phyloP scores from a whole-genome alignment of 1,140 invertebrate genomes.

The Acromyrmex heyeri region DNA sequence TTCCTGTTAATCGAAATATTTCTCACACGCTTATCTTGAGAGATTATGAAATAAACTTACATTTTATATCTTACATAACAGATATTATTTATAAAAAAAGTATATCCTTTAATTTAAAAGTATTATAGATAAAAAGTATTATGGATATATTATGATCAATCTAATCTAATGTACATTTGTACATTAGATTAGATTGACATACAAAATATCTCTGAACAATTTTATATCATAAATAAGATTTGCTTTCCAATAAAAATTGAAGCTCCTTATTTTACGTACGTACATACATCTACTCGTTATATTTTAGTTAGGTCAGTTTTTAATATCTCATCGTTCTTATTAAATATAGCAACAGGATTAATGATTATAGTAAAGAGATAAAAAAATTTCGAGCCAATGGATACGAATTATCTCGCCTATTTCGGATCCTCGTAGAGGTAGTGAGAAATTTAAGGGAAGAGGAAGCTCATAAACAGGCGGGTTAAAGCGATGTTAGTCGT shows the following conservation, averaged over 20 bases:
- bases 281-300: not conserved
- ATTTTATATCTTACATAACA: not conserved
- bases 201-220: not conserved
- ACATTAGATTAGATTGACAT: too few relatives aligned
- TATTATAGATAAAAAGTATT: not conserved
- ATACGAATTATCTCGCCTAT: not conserved
- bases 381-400: constrained; percentile 5
- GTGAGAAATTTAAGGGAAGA: constrained; percentile 12
- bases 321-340: not conserved
- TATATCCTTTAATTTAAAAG: not conserved
- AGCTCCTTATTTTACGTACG: not conserved
- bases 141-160: not conserved
- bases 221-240: not conserved
- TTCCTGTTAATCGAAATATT: not conserved
- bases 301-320: not conserved
- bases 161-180: not conserved
- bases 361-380: not conserved
- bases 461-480: constrained; percentile 37
- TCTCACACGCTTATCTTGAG: not conserved
- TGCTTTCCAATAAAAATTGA: not conserved
- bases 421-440: not conserved
- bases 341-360: constrained; percentile 11
- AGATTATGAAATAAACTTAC: not conserved
- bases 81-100: not conserved
- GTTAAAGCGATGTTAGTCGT: constrained; percentile 47